These are phyloP conservation scores for Branchellion lobata DNA, from an alignment of 2,888 invertebrate species.

Conservation along the genomic window DNA sequence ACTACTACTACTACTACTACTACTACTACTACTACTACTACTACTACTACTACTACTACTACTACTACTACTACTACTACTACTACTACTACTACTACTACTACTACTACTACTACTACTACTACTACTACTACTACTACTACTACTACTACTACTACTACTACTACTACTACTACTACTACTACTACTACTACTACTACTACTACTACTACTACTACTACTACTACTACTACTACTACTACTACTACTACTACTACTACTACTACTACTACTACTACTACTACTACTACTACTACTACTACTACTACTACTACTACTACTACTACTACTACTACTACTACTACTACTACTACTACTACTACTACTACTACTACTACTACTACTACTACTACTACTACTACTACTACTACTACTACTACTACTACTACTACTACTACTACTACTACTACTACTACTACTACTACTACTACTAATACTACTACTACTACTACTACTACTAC, in stretches of 20 bases:
- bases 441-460: slow-evolving; percentile 27
- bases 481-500: too few relatives aligned
- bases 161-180: slow-evolving; percentile 17
- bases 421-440: slow-evolving; percentile 29
- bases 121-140: slow-evolving; percentile 32
- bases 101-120: slow-evolving; percentile 37
- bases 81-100: slow-evolving; percentile 35
- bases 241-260: not conserved
- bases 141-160: slow-evolving; percentile 20
- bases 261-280: slow-evolving; percentile 5
- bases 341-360: slow-evolving; percentile 43
- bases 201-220: slow-evolving; percentile 38
- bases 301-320: slow-evolving; percentile 44
- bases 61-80: slow-evolving; percentile 32
- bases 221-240: slow-evolving; percentile 28
- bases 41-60: slow-evolving; percentile 16
- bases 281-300: slow-evolving; percentile 18
- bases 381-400: slow-evolving; percentile 37
- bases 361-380: slow-evolving; percentile 39
- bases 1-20: too few relatives aligned
- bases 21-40: slow-evolving; percentile 13
- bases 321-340: slow-evolving; percentile 46
- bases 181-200: slow-evolving; percentile 27
- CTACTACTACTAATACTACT: not conserved
- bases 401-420: slow-evolving; percentile 26